Conservation (phyloP, 2,797 vertebrate genomes). For the Rhynchotus rufescens region DNA sequence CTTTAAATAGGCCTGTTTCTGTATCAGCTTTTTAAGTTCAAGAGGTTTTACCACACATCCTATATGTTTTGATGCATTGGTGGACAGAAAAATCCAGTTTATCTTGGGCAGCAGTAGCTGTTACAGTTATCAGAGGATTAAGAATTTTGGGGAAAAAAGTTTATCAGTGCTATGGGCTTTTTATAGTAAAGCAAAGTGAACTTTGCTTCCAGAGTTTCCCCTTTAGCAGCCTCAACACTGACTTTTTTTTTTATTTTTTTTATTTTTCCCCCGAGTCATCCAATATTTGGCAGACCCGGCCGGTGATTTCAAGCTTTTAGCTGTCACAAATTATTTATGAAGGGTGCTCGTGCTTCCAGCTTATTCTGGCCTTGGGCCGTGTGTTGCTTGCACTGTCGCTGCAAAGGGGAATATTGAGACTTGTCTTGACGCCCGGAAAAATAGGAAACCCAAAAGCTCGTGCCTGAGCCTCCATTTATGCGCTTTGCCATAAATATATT, state of each 20-base stretch:
- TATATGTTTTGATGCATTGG: fast-evolving
- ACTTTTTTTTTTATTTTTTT: conserved; percentile 19
- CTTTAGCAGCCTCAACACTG: conserved; percentile 6
- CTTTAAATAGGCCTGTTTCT: background rate
- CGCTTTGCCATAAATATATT: background rate
- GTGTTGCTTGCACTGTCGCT: background rate
- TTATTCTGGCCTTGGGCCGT: conserved; percentile 28
- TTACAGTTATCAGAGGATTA: background rate
- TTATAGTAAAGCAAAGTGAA: conserved; percentile 30
- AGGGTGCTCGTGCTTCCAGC: background rate
- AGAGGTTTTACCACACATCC: background rate
- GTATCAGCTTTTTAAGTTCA: background rate
- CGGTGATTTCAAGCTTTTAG: conserved; percentile 10
- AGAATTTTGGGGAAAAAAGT: background rate
- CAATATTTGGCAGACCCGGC: conserved; percentile 13
- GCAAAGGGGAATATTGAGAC: background rate
- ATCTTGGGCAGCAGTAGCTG: background rate
- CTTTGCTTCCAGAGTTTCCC: conserved; percentile 55
- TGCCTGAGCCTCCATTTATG: background rate
- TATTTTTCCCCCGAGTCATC: background rate
- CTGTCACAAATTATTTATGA: conserved; percentile 40
- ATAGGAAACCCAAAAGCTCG: background rate
- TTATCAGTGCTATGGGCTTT: background rate
- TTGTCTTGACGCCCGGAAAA: background rate
- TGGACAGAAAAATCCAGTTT: background rate